These are phyloP conservation scores for Hofmannophila pseudospretella DNA, from an alignment of 2,888 invertebrate species.

Conservation along the genomic window DNA sequence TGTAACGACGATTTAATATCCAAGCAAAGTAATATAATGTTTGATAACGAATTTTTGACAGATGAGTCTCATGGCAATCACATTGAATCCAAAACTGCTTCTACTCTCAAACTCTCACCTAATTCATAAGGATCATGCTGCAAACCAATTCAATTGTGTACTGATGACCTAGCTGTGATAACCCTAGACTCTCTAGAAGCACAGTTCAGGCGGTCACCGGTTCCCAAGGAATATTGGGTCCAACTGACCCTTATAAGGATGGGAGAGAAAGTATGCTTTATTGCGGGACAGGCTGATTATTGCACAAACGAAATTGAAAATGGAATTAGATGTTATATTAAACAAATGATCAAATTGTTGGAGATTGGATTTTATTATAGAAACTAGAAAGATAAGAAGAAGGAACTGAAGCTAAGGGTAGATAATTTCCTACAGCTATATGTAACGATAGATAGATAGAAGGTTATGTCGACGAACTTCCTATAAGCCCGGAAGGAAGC, in stretches of 20 bases:
- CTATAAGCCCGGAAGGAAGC: constrained; percentile 14
- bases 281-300: constrained; percentile 8
- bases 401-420: neutral
- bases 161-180: constrained; percentile 46
- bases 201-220: constrained; percentile 55
- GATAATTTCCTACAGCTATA: neutral
- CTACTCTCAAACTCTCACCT: neutral
- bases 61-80: no score
- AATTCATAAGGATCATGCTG: neutral
- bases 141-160: constrained; percentile 14
- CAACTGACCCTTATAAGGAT: constrained; percentile 46
- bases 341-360: no score
- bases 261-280: constrained; percentile 44
- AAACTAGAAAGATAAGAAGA: no score
- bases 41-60: no score
- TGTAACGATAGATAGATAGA: neutral
- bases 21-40: no score
- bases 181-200: constrained; percentile 45
- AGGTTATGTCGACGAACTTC: constrained; percentile 8
- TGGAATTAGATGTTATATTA: no score
- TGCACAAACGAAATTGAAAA: neutral
- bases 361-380: no score
- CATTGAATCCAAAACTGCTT: no score
- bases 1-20: no score
- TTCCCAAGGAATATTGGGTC: constrained; percentile 46